Conservation (phyloP, 2,888 invertebrate species). For the Platycnemis pennipes region DNA sequence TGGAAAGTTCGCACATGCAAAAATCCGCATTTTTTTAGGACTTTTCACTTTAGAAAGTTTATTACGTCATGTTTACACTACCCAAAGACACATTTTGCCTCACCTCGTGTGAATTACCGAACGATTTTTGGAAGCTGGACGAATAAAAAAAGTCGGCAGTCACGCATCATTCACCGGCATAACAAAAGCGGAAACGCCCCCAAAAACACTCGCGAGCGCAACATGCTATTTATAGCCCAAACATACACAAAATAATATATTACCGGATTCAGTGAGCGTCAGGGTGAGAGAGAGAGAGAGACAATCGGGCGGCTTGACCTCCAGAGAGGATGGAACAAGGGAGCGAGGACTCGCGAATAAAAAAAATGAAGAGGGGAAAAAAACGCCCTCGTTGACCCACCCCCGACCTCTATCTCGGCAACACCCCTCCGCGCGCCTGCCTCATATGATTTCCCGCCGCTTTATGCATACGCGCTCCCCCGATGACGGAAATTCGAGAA, state of each 20-base stretch:
- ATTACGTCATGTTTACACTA: constrained; percentile 18
- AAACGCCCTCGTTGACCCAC: neutral
- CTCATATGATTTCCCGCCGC: constrained; percentile 31
- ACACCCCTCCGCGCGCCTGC: neutral
- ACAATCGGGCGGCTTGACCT: neutral
- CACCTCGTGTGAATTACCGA: constrained; percentile 35
- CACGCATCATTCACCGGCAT: constrained; percentile 12
- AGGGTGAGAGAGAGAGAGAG: neutral
- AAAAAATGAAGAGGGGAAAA: neutral
- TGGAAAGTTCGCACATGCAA: neutral
- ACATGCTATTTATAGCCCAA: constrained; percentile 19
- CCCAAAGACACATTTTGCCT: neutral
- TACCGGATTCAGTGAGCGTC: neutral
- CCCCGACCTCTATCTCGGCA: neutral
- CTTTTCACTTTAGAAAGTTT: constrained; percentile 27
- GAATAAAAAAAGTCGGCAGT: neutral
- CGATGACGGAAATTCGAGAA: constrained; percentile 53
- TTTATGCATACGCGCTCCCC: constrained; percentile 50
- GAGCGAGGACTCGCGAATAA: neutral
- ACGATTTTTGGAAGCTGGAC: constrained; percentile 10
- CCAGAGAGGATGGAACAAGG: neutral
- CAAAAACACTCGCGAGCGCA: neutral
- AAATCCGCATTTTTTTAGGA: neutral
- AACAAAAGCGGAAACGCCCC: neutral
- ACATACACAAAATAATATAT: constrained; percentile 16